Conservation (phyloP, 2,888 invertebrate genomes). For the Melinaea menophilus region DNA sequence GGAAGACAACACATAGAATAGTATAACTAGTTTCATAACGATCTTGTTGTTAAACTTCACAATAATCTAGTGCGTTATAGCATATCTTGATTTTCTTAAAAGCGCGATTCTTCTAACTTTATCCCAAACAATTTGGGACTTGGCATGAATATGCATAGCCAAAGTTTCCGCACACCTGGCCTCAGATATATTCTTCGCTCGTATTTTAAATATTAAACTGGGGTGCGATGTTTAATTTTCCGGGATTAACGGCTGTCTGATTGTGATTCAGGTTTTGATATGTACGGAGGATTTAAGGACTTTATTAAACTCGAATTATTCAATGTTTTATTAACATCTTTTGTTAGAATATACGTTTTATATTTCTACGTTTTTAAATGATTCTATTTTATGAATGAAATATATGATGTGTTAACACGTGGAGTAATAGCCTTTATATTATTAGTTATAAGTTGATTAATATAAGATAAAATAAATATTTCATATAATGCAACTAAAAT, state of each 20-base stretch:
- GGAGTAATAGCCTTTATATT: background rate
- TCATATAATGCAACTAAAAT: background rate
- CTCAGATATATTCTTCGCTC: slow-evolving; percentile 28
- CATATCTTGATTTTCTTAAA: slow-evolving; percentile 4
- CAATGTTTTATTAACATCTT: slow-evolving; percentile 7
- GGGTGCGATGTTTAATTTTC: slow-evolving; percentile 26
- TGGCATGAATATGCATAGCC: slow-evolving; percentile 32
- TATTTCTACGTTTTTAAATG: background rate
- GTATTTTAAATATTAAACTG: slow-evolving; percentile 30
- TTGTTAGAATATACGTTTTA: background rate
- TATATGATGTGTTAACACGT: background rate
- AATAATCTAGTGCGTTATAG: background rate
- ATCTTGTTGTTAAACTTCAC: background rate
- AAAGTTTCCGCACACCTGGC: slow-evolving; percentile 32
- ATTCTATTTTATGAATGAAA: background rate
- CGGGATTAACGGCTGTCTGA: slow-evolving; percentile 21
- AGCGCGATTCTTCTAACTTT: slow-evolving; percentile 16
- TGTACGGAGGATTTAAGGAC: slow-evolving; percentile 1
- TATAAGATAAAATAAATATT: too few relatives aligned
- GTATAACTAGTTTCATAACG: too few relatives aligned
- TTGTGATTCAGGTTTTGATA: slow-evolving; percentile 16
- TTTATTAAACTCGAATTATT: slow-evolving; percentile 15
- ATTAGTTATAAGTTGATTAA: background rate
- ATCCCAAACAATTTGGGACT: slow-evolving; percentile 25
- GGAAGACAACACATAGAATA: too few relatives aligned